These are phyloP conservation scores for Entomyzon cyanotis DNA, from an alignment of 2,113 vertebrate species.

Conservation along the genomic window DNA sequence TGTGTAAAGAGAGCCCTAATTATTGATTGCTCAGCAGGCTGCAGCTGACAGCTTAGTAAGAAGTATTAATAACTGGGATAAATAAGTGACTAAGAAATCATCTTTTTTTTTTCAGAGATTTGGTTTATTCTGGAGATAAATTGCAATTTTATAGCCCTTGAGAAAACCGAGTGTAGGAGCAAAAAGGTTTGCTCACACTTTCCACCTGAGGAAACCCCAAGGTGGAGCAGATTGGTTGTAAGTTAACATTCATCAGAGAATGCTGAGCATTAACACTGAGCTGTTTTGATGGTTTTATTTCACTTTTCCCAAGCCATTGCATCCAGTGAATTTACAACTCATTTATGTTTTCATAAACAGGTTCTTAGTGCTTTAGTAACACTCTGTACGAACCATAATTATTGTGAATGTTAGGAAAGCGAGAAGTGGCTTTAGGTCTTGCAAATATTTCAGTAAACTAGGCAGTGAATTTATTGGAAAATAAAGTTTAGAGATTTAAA, in stretches of 20 bases:
- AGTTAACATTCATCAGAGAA: not conserved
- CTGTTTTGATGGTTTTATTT: not conserved
- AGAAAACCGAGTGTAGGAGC: not conserved
- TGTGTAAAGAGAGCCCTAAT: not conserved
- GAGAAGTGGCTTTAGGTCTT: not conserved
- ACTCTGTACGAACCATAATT: not conserved
- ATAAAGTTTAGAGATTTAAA: not conserved
- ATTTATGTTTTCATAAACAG: not conserved
- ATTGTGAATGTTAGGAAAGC: not conserved
- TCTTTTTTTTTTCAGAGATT: not conserved
- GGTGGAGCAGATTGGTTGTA: not conserved
- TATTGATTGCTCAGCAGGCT: slow-evolving; percentile 39
- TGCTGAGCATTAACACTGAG: not conserved
- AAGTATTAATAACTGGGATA: not conserved
- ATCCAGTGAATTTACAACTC: not conserved
- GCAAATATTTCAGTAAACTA: not conserved
- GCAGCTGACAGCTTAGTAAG: slow-evolving; percentile 12
- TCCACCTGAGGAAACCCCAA: not conserved
- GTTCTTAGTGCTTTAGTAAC: not conserved
- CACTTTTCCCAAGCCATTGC: not conserved
- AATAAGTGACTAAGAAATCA: not conserved
- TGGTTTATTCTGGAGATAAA: not conserved
- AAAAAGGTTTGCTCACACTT: not conserved
- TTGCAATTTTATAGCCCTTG: not conserved
- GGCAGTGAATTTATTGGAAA: not conserved